Evolutionary conservation across 2,113 vertebrate genomes (phyloP).

Genomic region (Onychorhynchus coronatus): DNA sequence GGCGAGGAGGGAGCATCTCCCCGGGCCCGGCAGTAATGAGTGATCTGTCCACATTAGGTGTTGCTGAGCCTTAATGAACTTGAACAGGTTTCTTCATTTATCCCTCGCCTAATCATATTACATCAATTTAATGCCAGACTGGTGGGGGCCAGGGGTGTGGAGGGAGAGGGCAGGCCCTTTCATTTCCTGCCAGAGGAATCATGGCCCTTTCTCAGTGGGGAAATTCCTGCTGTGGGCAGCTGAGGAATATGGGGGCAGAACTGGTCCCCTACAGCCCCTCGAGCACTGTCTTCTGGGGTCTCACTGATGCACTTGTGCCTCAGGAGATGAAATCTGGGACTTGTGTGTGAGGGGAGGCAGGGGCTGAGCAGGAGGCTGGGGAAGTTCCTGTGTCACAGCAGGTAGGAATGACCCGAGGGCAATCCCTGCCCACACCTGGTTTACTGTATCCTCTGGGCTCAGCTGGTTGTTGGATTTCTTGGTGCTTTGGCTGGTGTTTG

Average conservation of each 20-base stretch:
- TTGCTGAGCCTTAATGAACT: conserved; percentile 49
- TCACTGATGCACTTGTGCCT: background rate
- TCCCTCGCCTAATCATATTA: conserved; percentile 28
- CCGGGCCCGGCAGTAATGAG: conserved; percentile 18
- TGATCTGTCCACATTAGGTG: conserved; percentile 8
- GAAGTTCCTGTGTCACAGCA: background rate
- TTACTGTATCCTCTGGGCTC: background rate
- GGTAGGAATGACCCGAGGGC: rapidly evolving
- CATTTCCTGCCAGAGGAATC: background rate
- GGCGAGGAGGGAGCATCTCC: background rate
- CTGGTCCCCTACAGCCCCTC: background rate
- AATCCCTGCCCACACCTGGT: background rate
- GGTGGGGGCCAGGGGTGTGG: background rate
- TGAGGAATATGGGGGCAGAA: background rate
- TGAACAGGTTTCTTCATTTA: conserved; percentile 39
- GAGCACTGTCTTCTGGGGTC: background rate
- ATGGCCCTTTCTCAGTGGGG: background rate
- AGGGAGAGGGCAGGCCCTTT: background rate
- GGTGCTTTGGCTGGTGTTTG: background rate
- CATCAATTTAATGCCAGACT: background rate
- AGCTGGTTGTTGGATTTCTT: background rate
- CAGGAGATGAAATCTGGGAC: background rate
- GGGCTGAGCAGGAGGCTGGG: background rate
- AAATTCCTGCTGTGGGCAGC: background rate
- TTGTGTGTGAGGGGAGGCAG: background rate